phyloP scores from a whole-genome alignment of 2,888 invertebrate genomes.

The Dione vanillae region DNA sequence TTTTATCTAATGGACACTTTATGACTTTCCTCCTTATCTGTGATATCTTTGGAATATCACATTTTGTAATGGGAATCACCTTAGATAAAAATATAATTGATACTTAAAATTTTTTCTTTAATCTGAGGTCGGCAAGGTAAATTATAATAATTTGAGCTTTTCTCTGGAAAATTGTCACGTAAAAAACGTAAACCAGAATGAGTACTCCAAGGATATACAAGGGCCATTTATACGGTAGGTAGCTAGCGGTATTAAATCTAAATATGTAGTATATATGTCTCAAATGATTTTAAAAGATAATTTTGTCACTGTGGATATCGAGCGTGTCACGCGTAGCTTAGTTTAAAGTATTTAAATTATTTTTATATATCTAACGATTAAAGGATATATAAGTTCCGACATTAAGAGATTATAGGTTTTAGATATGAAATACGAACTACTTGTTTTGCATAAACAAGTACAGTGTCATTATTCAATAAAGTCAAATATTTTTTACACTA shows the following conservation, averaged over 20 bases:
- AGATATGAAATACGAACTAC: slow-evolving; percentile 9
- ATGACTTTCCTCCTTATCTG: not conserved
- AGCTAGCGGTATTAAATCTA: no score
- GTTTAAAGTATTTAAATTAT: not conserved
- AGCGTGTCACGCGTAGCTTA: not conserved
- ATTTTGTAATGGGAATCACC: not conserved
- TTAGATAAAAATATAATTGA: no score
- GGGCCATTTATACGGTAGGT: no score
- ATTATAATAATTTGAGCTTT: no score
- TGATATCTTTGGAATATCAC: not conserved
- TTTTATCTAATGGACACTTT: not conserved
- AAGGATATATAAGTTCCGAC: slow-evolving; percentile 10
- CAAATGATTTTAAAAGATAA: not conserved
- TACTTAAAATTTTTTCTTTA: no score
- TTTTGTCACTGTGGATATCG: not conserved
- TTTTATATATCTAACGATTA: slow-evolving; percentile 7
- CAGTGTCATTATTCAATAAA: not conserved
- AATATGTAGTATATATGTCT: no score
- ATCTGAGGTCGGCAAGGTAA: no score
- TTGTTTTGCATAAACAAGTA: not conserved
- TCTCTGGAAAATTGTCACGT: no score
- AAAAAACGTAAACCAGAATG: no score
- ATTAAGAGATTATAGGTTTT: slow-evolving; percentile 17
- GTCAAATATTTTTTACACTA: not conserved
- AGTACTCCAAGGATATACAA: no score